Percentiles rank a stretch among this genome's conserved stretches.
Evolutionary conservation across 2,888 invertebrate genomes (phyloP).

Genomic region (Scelioninae gen. 1): DNA sequence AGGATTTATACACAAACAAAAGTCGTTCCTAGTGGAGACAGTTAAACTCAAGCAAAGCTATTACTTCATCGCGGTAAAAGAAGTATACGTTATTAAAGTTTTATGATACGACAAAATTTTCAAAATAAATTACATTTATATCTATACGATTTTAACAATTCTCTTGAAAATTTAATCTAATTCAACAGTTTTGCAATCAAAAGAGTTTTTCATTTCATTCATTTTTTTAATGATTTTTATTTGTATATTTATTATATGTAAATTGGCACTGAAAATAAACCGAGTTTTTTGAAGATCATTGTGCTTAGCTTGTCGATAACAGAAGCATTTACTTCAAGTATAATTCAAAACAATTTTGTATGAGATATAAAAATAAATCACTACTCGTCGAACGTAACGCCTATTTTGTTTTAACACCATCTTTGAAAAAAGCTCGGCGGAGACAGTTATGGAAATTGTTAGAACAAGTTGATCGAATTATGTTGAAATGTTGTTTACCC

Average conservation of each 20-base stretch:
- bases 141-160: too few relatives aligned
- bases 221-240: too few relatives aligned
- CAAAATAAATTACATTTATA: background rate
- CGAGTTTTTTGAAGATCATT: slow-evolving; percentile 37
- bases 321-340: slow-evolving; percentile 58
- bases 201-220: too few relatives aligned
- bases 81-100: slow-evolving; percentile 15
- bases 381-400: slow-evolving; percentile 39
- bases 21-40: slow-evolving; percentile 51
- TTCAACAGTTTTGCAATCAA: too few relatives aligned
- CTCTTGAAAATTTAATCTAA: too few relatives aligned
- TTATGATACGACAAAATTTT: background rate
- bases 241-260: slow-evolving; percentile 14
- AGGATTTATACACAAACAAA: slow-evolving; percentile 61
- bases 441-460: slow-evolving; percentile 55
- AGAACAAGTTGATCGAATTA: slow-evolving; percentile 39
- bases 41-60: slow-evolving; percentile 39
- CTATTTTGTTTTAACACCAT: slow-evolving; percentile 52
- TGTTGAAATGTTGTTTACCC: slow-evolving; percentile 19
- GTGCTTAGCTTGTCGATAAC: slow-evolving; percentile 56
- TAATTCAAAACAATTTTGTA: slow-evolving; percentile 56
- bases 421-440: slow-evolving; percentile 43
- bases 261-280: slow-evolving; percentile 38
- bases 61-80: slow-evolving; percentile 32
- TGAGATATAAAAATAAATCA: slow-evolving; percentile 58